A percentile compares a stretch with the other conserved stretches of the same genome.
Conservation (phyloP, 2,113 vertebrate species). For the Macaca mulatta region DNA sequence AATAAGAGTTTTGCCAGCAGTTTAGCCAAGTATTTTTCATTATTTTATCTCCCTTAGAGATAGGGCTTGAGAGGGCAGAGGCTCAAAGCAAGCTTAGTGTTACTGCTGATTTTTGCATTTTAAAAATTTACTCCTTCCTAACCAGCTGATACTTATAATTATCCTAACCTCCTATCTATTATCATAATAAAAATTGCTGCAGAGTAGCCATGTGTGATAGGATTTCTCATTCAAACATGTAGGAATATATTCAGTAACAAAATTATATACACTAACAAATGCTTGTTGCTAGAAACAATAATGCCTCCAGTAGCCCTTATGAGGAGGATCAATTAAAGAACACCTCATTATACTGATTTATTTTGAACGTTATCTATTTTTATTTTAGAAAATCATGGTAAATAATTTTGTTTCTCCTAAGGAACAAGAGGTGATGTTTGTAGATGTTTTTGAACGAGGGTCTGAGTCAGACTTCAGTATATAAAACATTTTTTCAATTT, state of each 20-base stretch:
- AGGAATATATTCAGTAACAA: background rate
- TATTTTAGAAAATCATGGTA: background rate
- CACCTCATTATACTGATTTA: background rate
- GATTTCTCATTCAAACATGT: background rate
- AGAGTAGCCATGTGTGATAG: background rate
- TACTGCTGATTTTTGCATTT: constrained; percentile 32
- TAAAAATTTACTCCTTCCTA: constrained; percentile 16
- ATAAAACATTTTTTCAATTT: constrained; percentile 47
- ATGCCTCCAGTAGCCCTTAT: background rate
- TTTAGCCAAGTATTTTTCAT: constrained; percentile 78
- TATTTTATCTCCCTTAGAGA: constrained; percentile 73
- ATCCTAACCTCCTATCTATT: background rate
- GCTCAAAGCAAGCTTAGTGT: constrained; percentile 46
- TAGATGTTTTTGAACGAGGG: constrained; percentile 7
- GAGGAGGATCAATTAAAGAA: background rate
- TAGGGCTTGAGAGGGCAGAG: constrained; percentile 29
- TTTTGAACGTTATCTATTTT: background rate
- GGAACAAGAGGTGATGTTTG: background rate
- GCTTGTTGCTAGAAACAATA: background rate
- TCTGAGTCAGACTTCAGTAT: constrained; percentile 35
- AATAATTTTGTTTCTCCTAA: constrained; percentile 39
- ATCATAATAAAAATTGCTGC: background rate
- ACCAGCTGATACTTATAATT: background rate
- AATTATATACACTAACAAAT: background rate
- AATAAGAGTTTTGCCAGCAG: constrained; percentile 82